These are phyloP conservation scores for Saxicola maurus DNA, from an alignment of 2,797 vertebrate species.

Conservation along the genomic window DNA sequence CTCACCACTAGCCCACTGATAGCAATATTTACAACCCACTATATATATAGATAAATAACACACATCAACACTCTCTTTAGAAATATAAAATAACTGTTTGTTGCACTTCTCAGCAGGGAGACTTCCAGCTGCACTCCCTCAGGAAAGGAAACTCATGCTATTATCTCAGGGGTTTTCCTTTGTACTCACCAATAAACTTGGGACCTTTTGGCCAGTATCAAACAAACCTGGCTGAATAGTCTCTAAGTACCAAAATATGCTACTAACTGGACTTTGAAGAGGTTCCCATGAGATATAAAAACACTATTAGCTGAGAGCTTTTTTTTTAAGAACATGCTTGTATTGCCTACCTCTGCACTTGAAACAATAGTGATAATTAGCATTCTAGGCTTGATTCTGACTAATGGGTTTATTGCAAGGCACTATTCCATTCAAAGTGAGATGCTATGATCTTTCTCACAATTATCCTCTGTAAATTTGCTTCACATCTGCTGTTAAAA, in stretches of 20 bases:
- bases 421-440: not conserved
- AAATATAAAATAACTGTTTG: not conserved
- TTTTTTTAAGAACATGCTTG: not conserved
- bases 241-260: not conserved
- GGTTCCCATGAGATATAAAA: not conserved
- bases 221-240: not conserved
- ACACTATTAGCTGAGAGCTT: not conserved
- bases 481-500: not conserved
- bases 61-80: not conserved
- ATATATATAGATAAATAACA: not conserved
- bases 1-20: not conserved
- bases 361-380: not conserved
- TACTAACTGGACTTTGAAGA: not conserved
- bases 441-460: not conserved
- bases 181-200: not conserved
- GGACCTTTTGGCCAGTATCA: not conserved
- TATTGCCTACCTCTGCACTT: not conserved
- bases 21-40: not conserved
- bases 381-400: not conserved
- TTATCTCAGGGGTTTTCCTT: not conserved
- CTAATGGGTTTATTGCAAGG: not conserved
- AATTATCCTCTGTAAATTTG: not conserved
- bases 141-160: not conserved
- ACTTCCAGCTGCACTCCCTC: not conserved
- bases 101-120: not conserved